Conservation (phyloP, 2,113 vertebrate species). For the Rostratula benghalensis region DNA sequence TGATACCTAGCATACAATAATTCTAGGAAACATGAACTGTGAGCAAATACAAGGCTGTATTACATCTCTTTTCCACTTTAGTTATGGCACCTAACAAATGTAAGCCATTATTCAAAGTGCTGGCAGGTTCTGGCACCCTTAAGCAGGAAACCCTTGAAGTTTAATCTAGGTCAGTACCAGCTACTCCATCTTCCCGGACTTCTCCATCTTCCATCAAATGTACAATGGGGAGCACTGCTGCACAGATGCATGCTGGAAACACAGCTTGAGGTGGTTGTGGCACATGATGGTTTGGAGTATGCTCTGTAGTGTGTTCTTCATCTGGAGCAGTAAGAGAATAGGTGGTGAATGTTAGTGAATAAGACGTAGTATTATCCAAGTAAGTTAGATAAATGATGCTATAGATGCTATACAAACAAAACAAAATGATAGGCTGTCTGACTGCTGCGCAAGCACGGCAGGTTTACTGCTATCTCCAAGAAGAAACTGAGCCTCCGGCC, state of each 20-base stretch:
- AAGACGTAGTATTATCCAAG: background rate
- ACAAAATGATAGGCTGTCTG: background rate
- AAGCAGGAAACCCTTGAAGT: background rate
- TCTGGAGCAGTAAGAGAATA: constrained; percentile 70
- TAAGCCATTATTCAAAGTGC: background rate
- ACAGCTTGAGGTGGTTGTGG: constrained; percentile 95
- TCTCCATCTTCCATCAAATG: constrained; percentile 98
- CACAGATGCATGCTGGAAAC: constrained; percentile 98
- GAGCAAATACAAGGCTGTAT: background rate
- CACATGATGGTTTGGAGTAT: constrained; percentile 94
- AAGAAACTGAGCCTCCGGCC: background rate
- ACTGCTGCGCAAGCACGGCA: background rate
- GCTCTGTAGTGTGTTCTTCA: constrained; percentile 94
- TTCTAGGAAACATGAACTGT: background rate
- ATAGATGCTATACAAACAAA: background rate
- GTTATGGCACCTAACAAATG: background rate
- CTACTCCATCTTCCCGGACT: constrained; percentile 95
- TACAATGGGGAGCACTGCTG: constrained; percentile 94
- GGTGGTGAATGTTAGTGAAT: background rate
- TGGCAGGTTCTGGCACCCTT: background rate
- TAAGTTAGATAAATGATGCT: background rate
- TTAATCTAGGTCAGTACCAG: constrained; percentile 76
- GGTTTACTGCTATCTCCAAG: background rate
- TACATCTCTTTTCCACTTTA: background rate
- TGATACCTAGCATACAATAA: background rate